These are phyloP conservation scores for Rafetus swinhoei DNA, from an alignment of 2,113 vertebrate species.

Conservation along the genomic window DNA sequence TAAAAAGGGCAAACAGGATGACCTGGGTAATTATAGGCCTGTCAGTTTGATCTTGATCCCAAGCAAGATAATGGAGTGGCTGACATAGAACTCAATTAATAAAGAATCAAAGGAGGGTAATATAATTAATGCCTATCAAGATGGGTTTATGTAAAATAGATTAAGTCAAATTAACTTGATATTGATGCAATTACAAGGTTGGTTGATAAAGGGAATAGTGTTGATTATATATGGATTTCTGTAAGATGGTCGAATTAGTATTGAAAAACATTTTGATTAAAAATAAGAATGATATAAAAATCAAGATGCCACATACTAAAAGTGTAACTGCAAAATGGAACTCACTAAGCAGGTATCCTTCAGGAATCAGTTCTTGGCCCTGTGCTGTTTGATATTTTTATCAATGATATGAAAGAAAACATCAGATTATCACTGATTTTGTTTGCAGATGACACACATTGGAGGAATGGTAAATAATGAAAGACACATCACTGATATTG, in stretches of 20 bases:
- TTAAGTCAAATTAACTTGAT: not conserved
- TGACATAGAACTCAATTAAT: not conserved
- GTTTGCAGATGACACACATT: too few relatives aligned
- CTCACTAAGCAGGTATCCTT: too few relatives aligned
- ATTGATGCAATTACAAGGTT: not conserved
- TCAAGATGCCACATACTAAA: too few relatives aligned
- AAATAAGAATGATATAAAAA: too few relatives aligned
- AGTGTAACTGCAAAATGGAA: too few relatives aligned
- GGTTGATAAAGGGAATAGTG: not conserved
- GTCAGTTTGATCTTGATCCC: not conserved
- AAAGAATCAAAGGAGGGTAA: not conserved
- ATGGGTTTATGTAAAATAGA: not conserved
- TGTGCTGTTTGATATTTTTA: too few relatives aligned
- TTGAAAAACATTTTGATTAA: too few relatives aligned
- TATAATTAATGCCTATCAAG: not conserved
- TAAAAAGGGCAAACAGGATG: not conserved
- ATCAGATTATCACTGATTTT: too few relatives aligned
- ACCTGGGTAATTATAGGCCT: not conserved
- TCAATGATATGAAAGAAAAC: too few relatives aligned
- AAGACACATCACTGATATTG: too few relatives aligned
- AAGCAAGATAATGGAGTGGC: not conserved
- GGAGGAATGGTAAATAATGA: too few relatives aligned
- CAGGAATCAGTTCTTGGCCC: too few relatives aligned
- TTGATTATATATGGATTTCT: not conserved
- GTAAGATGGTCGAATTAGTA: not conserved